Evolutionary conservation across 1,140 invertebrate species (phyloP).

Genomic region (Listronotus oregonensis): DNA sequence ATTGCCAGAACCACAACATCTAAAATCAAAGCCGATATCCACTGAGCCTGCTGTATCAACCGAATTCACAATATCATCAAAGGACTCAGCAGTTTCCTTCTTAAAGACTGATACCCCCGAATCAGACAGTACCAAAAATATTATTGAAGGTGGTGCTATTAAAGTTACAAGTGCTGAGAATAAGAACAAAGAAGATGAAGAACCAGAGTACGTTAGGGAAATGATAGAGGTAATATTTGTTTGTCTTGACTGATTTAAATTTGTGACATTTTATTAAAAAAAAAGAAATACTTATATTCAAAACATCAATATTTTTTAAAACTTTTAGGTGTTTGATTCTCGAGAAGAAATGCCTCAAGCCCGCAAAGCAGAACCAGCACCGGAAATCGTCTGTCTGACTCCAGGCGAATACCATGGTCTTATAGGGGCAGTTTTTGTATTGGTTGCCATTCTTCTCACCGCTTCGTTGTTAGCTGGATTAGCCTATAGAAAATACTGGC

Average conservation of each 20-base stretch:
- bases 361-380: slow-evolving; percentile 61
- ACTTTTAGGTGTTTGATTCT: slow-evolving; percentile 67
- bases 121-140: slow-evolving; percentile 35
- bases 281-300: slow-evolving; percentile 3
- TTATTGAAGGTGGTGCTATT: slow-evolving; percentile 14
- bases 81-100: slow-evolving; percentile 31
- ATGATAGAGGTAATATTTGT: slow-evolving; percentile 85
- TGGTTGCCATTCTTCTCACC: slow-evolving; percentile 70
- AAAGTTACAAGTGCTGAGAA: slow-evolving; percentile 28
- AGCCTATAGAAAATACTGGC: slow-evolving; percentile 74
- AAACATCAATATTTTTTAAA: slow-evolving; percentile 18
- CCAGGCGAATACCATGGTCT: slow-evolving; percentile 77
- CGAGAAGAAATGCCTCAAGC: slow-evolving; percentile 72
- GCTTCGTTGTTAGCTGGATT: slow-evolving; percentile 68
- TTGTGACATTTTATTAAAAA: too few relatives aligned
- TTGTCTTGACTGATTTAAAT: too few relatives aligned
- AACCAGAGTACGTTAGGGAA: slow-evolving; percentile 78
- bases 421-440: slow-evolving; percentile 70
- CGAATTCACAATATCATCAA: slow-evolving; percentile 12
- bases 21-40: not conserved
- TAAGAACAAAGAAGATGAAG: slow-evolving; percentile 56
- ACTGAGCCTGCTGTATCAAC: not conserved
- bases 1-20: slow-evolving; percentile 4
- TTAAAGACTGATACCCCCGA: slow-evolving; percentile 16
- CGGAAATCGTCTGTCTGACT: slow-evolving; percentile 74